These are phyloP conservation scores for Sebastes aleutianus DNA, from an alignment of 2,797 vertebrate species.

Conservation along the genomic window DNA sequence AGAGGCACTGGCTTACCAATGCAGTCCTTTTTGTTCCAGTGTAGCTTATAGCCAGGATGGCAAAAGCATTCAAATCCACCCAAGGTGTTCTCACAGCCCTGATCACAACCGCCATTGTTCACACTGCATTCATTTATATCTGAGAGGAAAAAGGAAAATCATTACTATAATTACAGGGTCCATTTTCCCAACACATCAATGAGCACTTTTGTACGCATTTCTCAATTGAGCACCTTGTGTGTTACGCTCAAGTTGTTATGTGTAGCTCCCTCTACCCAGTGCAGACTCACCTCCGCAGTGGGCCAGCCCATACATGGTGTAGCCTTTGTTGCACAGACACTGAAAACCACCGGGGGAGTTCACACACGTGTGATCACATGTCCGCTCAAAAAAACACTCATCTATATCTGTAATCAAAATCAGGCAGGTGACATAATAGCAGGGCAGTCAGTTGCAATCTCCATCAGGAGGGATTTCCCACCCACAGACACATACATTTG, in stretches of 20 bases:
- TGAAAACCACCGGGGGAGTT: constrained; percentile 93
- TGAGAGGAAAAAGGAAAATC: constrained; percentile 62
- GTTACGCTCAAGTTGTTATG: constrained; percentile 37
- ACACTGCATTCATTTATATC: constrained; percentile 95
- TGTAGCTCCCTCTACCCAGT: constrained; percentile 12
- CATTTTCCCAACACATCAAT: not conserved
- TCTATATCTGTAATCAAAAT: constrained; percentile 92
- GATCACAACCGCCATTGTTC: constrained; percentile 95
- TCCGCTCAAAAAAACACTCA: constrained; percentile 96
- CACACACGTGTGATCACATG: constrained; percentile 95
- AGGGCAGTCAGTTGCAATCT: constrained; percentile 56
- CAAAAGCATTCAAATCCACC: constrained; percentile 93
- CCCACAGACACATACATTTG: constrained; percentile 21
- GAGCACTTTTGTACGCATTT: constrained; percentile 3
- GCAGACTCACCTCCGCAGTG: constrained; percentile 92
- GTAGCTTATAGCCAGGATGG: constrained; percentile 88
- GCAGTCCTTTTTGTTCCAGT: constrained; percentile 99
- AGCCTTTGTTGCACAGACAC: constrained; percentile 93
- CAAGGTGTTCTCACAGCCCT: constrained; percentile 89
- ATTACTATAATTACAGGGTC: constrained; percentile 23
- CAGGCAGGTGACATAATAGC: constrained; percentile 68
- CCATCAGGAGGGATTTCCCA: constrained; percentile 70
- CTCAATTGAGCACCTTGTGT: constrained; percentile 6
- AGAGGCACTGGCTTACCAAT: constrained; percentile 89
- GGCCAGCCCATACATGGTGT: constrained; percentile 92